phyloP scores from a whole-genome alignment of 30 jellyfish, hydroid and myxozoan genomes.

The Turritopsis rubra region DNA sequence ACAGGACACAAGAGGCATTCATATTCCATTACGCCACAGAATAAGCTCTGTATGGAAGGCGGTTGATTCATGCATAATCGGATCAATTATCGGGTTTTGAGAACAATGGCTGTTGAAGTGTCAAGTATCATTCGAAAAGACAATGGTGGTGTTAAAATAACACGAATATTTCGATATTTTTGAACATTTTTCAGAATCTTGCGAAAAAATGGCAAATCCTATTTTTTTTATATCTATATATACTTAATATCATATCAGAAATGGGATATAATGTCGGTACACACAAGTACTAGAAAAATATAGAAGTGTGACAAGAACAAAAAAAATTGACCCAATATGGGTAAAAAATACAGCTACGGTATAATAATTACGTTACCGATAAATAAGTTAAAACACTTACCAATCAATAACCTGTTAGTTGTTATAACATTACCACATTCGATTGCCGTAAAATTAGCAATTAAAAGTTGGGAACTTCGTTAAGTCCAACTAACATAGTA shows the following conservation, averaged over 20 bases:
- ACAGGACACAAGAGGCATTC: no score
- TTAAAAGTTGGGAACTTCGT: neutral
- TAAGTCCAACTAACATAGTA: neutral
- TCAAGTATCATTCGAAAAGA: no score
- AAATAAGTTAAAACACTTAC: neutral
- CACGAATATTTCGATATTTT: neutral
- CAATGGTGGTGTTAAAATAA: neutral
- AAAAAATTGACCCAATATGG: neutral
- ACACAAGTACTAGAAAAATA: neutral
- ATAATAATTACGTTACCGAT: neutral
- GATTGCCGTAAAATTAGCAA: neutral
- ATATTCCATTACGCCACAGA: no score
- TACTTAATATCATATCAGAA: neutral
- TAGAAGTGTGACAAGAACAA: neutral
- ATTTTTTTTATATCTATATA: no score
- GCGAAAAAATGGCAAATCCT: neutral
- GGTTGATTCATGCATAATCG: no score
- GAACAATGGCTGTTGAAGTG: no score
- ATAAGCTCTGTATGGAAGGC: no score
- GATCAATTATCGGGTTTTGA: neutral
- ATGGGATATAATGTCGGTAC: neutral
- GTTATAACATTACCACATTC: neutral
- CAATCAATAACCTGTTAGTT: neutral
- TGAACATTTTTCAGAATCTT: neutral
- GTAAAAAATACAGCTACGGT: neutral